Evolutionary conservation across 2,797 vertebrate species (phyloP), one percentile per base, ranked within the genome.

Genomic region (Columba guinea): DNA sequence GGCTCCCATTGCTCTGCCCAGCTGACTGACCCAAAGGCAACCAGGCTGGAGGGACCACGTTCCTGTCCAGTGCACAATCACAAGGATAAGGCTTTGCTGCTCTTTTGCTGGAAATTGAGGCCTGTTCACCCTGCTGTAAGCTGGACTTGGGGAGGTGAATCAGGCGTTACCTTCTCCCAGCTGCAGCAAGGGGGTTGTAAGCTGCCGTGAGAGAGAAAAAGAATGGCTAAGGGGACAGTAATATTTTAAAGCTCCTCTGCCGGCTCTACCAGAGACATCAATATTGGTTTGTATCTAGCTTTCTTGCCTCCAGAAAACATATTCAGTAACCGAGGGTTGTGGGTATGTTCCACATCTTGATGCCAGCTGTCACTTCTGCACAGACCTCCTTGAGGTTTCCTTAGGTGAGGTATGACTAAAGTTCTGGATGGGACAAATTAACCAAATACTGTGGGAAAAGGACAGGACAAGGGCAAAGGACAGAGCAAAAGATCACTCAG

Each of bases 191-290:
- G 11, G 24, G 3, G 0, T 11, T 71, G 23, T 56, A 55, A 76
- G 56, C 3, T 53, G 37, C 9, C 3, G 24, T 5, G 5, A 58
- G 20, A 83, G 30, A 62, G 13, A 35, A 83, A 77, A 70, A 34
- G 10, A 2, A 1, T 7, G 16, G 22, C 13, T 53, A 84, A 2
- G 0, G 0, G 23, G 19, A 16, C 35, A 46, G 27, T 49, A 37
- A 56, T 7, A 5, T 15, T 48, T 9, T 22, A 69, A 90, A 81
- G 1, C 10, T 69, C 32, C 34, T 73, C 58, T 84, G 30, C 7
- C 11, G 35, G 13, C 39, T 11, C 37, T 62, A 15, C 10, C 51
- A 81, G 32, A 78, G 13, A 3, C 22, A 39, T 44, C 30, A 23
- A 3, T 41, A 51, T 30, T 53, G 14, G 28, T 87, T 70, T 74